Evolutionary conservation across 2,797 vertebrate genomes (phyloP).

Genomic region (Enteromius paludinosus): DNA sequence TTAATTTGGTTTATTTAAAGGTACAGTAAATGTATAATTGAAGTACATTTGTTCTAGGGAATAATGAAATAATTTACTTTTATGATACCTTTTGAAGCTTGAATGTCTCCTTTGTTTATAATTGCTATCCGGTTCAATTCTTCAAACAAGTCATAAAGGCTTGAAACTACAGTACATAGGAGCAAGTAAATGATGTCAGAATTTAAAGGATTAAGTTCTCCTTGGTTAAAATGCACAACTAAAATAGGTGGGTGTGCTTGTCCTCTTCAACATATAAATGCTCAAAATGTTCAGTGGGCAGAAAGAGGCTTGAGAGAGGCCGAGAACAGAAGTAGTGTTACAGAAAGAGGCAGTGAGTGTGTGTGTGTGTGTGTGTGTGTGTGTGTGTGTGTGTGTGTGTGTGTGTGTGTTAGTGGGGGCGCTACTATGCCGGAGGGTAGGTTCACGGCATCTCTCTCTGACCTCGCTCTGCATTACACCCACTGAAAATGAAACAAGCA

Average conservation of each 20-base stretch:
- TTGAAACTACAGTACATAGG: background rate
- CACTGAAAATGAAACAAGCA: constrained; percentile 42
- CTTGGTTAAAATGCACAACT: background rate
- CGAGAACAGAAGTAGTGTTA: constrained; percentile 28
- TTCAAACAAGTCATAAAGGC: constrained; percentile 1
- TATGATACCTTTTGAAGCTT: constrained; percentile 6
- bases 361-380: constrained; percentile 32
- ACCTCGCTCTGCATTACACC: constrained; percentile 53
- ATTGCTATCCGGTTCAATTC: background rate
- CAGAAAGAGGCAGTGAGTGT: background rate
- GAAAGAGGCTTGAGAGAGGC: constrained; percentile 30
- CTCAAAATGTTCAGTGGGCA: constrained; percentile 34
- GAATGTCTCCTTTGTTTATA: background rate
- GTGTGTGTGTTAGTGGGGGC: constrained; percentile 23
- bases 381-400: constrained; percentile 15
- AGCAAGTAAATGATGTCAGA: background rate
- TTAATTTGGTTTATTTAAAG: background rate
- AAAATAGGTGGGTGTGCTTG: constrained; percentile 13
- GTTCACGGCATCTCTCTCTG: constrained; percentile 42
- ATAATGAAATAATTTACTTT: background rate
- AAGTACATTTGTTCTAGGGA: background rate
- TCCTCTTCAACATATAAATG: constrained; percentile 18
- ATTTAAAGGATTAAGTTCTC: background rate
- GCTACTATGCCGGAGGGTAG: constrained; percentile 38
- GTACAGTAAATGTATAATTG: background rate